Conservation (phyloP, 2,113 vertebrate species). For the Pedetes capensis region DNA sequence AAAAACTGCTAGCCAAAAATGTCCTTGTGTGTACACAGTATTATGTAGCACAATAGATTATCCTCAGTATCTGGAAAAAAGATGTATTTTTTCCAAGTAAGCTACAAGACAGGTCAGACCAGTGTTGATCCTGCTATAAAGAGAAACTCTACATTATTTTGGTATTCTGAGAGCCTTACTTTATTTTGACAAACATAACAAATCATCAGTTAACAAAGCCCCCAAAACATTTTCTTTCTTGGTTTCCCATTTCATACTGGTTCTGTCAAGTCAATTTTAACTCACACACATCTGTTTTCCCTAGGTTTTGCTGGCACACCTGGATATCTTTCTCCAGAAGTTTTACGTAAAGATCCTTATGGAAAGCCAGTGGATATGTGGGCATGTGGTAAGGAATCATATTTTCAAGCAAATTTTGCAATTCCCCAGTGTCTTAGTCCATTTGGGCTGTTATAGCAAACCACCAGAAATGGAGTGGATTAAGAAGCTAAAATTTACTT, state of each 20-base stretch:
- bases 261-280: not conserved
- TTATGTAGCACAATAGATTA: not conserved
- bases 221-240: not conserved
- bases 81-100: not conserved
- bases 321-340: constrained; percentile 97
- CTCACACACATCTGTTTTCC: constrained; percentile 36
- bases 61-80: not conserved
- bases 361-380: constrained; percentile 99
- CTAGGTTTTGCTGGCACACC: constrained; percentile 97
- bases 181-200: not conserved
- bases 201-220: not conserved
- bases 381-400: constrained; percentile 92
- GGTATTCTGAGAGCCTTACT: not conserved
- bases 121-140: not conserved
- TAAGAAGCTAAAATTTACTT: not conserved
- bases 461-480: not conserved
- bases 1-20: not conserved
- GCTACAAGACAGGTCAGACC: not conserved
- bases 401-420: not conserved
- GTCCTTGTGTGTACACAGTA: not conserved
- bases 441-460: not conserved
- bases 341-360: constrained; percentile 96
- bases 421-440: not conserved
- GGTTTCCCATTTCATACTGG: not conserved
- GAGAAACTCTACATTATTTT: not conserved